Percentiles rank a stretch among this genome's conserved stretches.
Conservation (phyloP, 1,140 invertebrate genomes). For the Lucilia sericata region DNA sequence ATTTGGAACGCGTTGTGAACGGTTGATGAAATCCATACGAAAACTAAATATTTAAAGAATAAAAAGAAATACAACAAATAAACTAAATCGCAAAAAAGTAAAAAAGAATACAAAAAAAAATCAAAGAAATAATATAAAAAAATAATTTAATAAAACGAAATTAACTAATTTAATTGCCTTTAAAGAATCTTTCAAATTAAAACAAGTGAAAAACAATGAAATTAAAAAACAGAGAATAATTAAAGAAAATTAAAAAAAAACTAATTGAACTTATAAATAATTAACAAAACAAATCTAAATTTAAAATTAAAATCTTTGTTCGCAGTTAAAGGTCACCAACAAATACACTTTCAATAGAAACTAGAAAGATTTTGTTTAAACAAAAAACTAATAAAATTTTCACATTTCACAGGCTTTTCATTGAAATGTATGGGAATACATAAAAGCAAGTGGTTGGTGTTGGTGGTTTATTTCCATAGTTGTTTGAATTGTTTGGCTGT, state of each 20-base stretch:
- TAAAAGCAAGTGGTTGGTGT: neutral
- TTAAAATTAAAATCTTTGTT: constrained; percentile 3
- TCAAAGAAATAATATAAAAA: neutral
- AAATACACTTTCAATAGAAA: neutral
- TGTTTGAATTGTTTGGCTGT: neutral
- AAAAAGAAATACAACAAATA: neutral
- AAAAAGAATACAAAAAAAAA: neutral
- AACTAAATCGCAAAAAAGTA: constrained; percentile 10
- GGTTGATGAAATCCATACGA: constrained; percentile 3
- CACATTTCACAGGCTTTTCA: constrained; percentile 13
- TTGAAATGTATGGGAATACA: neutral
- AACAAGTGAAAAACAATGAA: neutral
- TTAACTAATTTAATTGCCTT: constrained; percentile 12
- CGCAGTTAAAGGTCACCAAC: neutral
- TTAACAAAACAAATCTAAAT: neutral
- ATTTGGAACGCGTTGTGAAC: constrained; percentile 36
- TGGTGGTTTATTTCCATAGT: neutral
- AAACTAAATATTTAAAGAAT: neutral
- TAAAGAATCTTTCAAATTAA: neutral
- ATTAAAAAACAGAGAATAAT: neutral
- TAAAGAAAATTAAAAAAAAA: neutral
- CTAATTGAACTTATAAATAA: neutral
- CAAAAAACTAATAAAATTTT: neutral
- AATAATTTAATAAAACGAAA: neutral
- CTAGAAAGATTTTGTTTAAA: neutral